A percentile compares a stretch with the other conserved stretches of the same genome.
Conservation (phyloP, 2,113 vertebrate genomes). For the Canis aureus region DNA sequence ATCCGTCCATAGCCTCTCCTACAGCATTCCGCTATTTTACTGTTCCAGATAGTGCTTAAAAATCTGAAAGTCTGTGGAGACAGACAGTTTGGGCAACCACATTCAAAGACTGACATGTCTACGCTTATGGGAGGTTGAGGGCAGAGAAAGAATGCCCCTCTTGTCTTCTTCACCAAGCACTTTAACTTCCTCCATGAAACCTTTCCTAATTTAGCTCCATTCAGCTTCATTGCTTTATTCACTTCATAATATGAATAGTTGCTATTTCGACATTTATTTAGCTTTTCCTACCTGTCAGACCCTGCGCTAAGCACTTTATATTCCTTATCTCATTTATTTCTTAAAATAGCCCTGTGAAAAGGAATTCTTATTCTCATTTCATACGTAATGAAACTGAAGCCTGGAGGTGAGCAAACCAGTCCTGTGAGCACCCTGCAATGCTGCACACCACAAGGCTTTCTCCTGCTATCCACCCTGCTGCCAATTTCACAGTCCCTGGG, state of each 20-base stretch:
- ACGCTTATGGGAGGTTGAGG: not conserved
- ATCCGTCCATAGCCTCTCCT: not conserved
- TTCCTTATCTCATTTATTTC: conserved; percentile 6
- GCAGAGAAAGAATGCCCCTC: not conserved
- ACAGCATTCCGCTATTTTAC: not conserved
- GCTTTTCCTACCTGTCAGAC: conserved; percentile 27
- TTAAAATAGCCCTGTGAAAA: not conserved
- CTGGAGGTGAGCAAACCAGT: not conserved
- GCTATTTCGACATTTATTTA: conserved; percentile 46
- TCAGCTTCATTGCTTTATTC: not conserved
- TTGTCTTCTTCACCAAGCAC: not conserved
- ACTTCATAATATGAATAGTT: not conserved
- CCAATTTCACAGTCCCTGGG: not conserved
- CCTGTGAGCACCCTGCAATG: not conserved
- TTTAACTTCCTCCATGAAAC: conserved; percentile 22
- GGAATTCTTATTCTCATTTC: conserved; percentile 2
- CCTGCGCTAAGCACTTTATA: not conserved
- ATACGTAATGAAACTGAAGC: not conserved
- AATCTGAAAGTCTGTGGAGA: not conserved
- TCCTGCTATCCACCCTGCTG: not conserved
- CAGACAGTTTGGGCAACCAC: not conserved
- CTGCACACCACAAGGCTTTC: fast-evolving
- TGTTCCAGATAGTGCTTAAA: not conserved
- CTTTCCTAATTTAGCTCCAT: conserved; percentile 55
- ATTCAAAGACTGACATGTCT: not conserved